Conservation (phyloP, 2,888 invertebrate genomes). For the Venustoraphidia nigricollis region DNA sequence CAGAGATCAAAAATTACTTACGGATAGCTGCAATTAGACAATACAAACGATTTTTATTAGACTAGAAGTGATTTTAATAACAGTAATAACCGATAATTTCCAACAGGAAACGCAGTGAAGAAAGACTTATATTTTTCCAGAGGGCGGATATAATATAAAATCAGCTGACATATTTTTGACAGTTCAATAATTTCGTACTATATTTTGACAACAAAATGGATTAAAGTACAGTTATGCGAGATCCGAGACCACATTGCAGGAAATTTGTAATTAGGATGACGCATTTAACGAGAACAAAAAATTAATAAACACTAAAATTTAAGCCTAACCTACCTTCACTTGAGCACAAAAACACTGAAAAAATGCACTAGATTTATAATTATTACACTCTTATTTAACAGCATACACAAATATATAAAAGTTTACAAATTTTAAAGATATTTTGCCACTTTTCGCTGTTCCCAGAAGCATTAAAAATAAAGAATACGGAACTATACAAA, state of each 20-base stretch:
- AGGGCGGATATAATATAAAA: not conserved
- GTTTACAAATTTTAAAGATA: too few relatives aligned
- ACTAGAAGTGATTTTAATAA: not conserved
- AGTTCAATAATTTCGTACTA: constrained; percentile 2
- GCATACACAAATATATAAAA: too few relatives aligned
- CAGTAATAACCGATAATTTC: not conserved
- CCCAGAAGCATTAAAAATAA: too few relatives aligned
- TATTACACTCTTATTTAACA: not conserved
- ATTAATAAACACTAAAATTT: constrained; percentile 9
- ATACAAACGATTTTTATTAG: not conserved
- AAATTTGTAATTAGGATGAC: not conserved
- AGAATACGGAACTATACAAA: too few relatives aligned
- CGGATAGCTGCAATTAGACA: too few relatives aligned
- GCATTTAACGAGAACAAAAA: not conserved
- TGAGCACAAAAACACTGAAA: not conserved
- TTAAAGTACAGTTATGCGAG: not conserved
- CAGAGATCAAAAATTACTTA: too few relatives aligned
- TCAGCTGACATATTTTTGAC: constrained; percentile 7
- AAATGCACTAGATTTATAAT: not conserved
- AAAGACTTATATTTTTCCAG: not conserved
- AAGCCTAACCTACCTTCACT: constrained; percentile 25
- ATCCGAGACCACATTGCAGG: too few relatives aligned
- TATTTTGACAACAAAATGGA: not conserved
- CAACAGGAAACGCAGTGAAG: not conserved
- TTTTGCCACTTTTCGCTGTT: too few relatives aligned